Evolutionary conservation across 2,797 vertebrate species (phyloP).

Genomic region (Accipiter superciliosus): DNA sequence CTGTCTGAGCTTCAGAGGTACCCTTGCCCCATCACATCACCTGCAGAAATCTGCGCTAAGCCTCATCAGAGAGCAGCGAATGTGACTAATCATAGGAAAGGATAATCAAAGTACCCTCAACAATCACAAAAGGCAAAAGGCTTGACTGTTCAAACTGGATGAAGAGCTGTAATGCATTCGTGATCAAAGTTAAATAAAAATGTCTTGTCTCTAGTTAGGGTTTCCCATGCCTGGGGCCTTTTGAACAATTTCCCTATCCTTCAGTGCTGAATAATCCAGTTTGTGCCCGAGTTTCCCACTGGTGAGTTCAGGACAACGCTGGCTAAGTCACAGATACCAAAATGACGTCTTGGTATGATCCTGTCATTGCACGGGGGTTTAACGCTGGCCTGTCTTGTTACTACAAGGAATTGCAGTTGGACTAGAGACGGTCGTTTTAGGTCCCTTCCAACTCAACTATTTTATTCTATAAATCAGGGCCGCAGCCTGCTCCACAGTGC

Average conservation of each 20-base stretch:
- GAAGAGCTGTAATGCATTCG: fast-evolving
- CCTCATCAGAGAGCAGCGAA: not conserved
- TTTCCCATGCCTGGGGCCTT: not conserved
- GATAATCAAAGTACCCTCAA: not conserved
- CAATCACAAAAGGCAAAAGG: not conserved
- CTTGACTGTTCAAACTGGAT: fast-evolving
- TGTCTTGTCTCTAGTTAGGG: fast-evolving
- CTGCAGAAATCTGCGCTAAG: not conserved
- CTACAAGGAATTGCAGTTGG: not conserved
- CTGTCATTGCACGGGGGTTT: not conserved
- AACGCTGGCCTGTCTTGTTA: not conserved
- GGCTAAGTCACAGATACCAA: not conserved
- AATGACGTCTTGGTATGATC: fast-evolving
- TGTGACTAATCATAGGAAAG: not conserved
- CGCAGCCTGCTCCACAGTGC: fast-evolving
- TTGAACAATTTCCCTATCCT: not conserved
- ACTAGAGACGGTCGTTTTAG: fast-evolving
- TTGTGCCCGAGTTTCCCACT: fast-evolving
- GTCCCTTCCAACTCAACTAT: fast-evolving
- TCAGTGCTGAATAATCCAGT: not conserved
- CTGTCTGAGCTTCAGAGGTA: not conserved
- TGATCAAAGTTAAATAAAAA: not conserved
- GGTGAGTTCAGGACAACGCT: not conserved
- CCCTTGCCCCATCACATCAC: not conserved
- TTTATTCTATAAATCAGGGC: not conserved